Conservation (phyloP, 2,888 invertebrate species). For the Miltochrista miniata region DNA sequence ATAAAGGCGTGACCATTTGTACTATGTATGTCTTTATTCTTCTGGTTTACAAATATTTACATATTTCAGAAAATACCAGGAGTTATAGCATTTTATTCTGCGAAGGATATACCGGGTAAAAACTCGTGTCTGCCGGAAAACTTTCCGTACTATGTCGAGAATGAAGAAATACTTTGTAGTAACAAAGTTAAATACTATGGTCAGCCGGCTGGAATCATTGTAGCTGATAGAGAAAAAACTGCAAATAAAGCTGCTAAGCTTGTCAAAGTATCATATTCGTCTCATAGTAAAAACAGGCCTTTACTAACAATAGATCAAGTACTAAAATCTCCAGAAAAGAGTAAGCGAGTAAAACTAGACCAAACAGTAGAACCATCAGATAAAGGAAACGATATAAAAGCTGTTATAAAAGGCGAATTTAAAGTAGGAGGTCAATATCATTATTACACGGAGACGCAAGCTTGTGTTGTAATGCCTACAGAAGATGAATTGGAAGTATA, state of each 20-base stretch:
- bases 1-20: no score
- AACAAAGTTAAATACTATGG: conserved; percentile 58
- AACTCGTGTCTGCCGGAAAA: conserved; percentile 75
- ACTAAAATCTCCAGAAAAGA: conserved; percentile 47
- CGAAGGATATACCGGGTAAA: conserved; percentile 86
- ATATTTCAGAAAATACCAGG: conserved; percentile 82
- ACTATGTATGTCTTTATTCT: no score
- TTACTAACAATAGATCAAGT: conserved; percentile 45
- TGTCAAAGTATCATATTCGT: conserved; percentile 80
- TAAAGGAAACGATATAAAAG: conserved; percentile 62
- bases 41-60: no score
- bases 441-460: conserved; percentile 88
- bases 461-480: conserved; percentile 84
- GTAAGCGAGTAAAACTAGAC: conserved; percentile 27
- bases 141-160: conserved; percentile 22
- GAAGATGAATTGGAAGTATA: conserved; percentile 88
- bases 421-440: conserved; percentile 86
- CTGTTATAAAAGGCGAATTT: conserved; percentile 76
- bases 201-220: conserved; percentile 73
- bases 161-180: conserved; percentile 72
- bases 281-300: conserved; percentile 53
- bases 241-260: conserved; percentile 82
- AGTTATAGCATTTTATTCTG: conserved; percentile 84
- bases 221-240: conserved; percentile 80
- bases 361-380: conserved; percentile 44